Conservation (phyloP, 2,888 invertebrate species). For the Camptogramma bilineatum region DNA sequence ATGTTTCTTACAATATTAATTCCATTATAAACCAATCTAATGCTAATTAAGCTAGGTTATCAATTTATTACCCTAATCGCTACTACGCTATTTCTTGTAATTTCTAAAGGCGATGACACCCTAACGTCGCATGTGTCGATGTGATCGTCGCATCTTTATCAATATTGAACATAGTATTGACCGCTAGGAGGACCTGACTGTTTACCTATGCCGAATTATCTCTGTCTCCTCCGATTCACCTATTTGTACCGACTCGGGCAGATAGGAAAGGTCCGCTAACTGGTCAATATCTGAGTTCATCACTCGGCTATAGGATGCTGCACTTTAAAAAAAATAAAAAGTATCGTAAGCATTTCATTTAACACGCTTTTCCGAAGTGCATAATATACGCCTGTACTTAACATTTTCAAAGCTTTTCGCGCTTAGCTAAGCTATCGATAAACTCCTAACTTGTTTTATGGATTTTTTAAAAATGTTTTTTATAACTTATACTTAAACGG, state of each 20-base stretch:
- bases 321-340: slow-evolving; percentile 8
- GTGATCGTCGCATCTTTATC: slow-evolving; percentile 18
- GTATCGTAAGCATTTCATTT: neutral
- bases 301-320: neutral
- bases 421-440: neutral
- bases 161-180: slow-evolving; percentile 16
- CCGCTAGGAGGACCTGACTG: slow-evolving; percentile 26
- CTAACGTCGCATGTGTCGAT: slow-evolving; percentile 7
- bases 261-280: slow-evolving; percentile 9
- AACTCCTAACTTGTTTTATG: neutral
- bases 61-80: slow-evolving; percentile 11
- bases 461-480: no score
- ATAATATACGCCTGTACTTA: neutral
- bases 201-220: slow-evolving; percentile 45
- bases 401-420: neutral
- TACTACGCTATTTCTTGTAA: slow-evolving; percentile 10
- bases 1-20: slow-evolving; percentile 3
- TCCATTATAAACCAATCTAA: slow-evolving; percentile 4
- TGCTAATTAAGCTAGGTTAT: neutral
- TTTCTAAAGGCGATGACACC: slow-evolving; percentile 14
- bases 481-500: no score
- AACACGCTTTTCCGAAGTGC: no score
- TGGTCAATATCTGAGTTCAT: slow-evolving; percentile 16
- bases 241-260: slow-evolving; percentile 28
- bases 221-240: slow-evolving; percentile 54